Evolutionary conservation across 1,140 invertebrate genomes (phyloP).

Genomic region (Zaprionus davidi): DNA sequence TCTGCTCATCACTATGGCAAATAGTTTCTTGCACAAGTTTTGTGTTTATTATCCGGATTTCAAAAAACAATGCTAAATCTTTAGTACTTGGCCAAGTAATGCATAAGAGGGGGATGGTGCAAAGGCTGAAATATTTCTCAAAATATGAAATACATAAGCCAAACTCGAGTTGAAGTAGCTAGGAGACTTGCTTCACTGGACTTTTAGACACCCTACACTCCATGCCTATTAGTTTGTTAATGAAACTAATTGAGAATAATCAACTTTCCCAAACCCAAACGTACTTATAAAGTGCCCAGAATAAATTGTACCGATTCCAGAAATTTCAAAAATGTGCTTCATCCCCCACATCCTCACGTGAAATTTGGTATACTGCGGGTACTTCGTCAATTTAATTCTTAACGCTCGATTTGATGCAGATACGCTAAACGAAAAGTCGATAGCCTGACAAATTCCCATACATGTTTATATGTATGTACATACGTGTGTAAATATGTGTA

Average conservation of each 20-base stretch:
- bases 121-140: neutral
- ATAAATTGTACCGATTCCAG: constrained; percentile 3
- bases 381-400: constrained; percentile 26
- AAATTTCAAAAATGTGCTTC: neutral
- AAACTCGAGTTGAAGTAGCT: neutral
- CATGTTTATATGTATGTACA: neutral
- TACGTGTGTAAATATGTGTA: neutral
- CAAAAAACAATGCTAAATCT: constrained; percentile 2
- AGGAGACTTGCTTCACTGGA: neutral
- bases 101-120: neutral
- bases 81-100: neutral
- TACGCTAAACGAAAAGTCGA: constrained; percentile 34
- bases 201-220: neutral
- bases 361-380: constrained; percentile 1
- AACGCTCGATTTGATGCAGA: constrained; percentile 36
- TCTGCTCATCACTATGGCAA: neutral
- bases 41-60: constrained; percentile 8
- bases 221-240: neutral
- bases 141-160: neutral
- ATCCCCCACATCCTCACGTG: neutral
- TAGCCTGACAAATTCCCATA: constrained; percentile 19
- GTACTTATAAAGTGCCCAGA: neutral
- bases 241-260: constrained; percentile 1
- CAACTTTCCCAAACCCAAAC: neutral
- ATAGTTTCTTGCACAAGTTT: constrained; percentile 7